These are phyloP conservation scores for Caenorhabditis afra DNA, from an alignment of 2,888 invertebrate genomes.

Conservation along the genomic window DNA sequence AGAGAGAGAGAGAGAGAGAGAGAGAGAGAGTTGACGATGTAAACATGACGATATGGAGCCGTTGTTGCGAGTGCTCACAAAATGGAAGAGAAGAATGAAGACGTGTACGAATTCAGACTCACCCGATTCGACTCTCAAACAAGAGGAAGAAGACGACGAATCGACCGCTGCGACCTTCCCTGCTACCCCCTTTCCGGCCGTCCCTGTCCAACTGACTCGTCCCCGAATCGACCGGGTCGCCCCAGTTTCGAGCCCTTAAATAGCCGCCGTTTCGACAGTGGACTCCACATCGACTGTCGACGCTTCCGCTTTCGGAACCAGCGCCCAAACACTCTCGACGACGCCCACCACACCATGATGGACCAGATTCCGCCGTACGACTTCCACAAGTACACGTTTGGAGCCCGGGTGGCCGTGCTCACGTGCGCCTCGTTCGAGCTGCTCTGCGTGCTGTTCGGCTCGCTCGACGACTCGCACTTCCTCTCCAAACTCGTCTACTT, in stretches of 20 bases:
- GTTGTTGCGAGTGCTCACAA: constrained; percentile 3
- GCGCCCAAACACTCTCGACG: constrained; percentile 13
- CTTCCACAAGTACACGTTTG: constrained; percentile 32
- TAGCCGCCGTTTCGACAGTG: not conserved
- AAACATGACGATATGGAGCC: constrained; percentile 25
- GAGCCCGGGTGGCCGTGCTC: constrained; percentile 31
- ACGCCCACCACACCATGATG: constrained; percentile 13
- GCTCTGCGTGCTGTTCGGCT: constrained; percentile 40
- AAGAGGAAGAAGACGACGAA: not conserved
- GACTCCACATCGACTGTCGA: constrained; percentile 2
- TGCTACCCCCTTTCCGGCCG: too few relatives aligned
- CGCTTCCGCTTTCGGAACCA: not conserved
- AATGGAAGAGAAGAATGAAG: constrained; percentile 3
- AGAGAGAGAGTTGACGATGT: constrained; percentile 23
- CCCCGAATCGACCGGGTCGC: not conserved
- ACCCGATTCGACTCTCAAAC: too few relatives aligned
- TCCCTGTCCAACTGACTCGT: too few relatives aligned
- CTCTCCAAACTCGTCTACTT: constrained; percentile 44
- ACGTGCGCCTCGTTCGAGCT: constrained; percentile 45
- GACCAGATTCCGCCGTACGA: constrained; percentile 46
- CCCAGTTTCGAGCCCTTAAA: constrained; percentile 6
- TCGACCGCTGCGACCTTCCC: too few relatives aligned
- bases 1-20: constrained; percentile 5
- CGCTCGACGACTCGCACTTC: constrained; percentile 30
- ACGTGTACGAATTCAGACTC: not conserved